These are phyloP conservation scores for Halotydeus destructor DNA, from an alignment of 1,140 invertebrate genomes.

Conservation along the genomic window DNA sequence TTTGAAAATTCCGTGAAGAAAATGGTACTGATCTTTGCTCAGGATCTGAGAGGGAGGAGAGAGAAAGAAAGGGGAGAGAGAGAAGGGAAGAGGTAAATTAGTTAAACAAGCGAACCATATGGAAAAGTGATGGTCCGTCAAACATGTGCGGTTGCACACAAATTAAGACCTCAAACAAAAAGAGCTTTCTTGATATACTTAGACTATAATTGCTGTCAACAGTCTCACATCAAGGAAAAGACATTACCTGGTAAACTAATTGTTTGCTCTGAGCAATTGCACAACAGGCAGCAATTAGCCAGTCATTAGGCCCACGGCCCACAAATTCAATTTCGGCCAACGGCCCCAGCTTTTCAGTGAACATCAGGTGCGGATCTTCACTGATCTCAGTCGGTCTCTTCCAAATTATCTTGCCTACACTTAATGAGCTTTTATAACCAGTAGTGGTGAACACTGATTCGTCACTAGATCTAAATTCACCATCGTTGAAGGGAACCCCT, in stretches of 20 bases:
- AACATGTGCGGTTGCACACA: no score
- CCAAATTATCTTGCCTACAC: slow-evolving; percentile 8
- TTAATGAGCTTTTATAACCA: slow-evolving; percentile 1
- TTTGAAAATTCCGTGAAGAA: slow-evolving; percentile 10
- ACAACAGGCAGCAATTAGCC: slow-evolving; percentile 8
- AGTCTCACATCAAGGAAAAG: neutral
- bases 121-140: no score
- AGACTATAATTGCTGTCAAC: neutral
- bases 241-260: neutral
- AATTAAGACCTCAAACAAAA: no score
- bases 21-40: slow-evolving; percentile 2
- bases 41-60: neutral
- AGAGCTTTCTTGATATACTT: no score
- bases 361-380: neutral
- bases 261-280: slow-evolving; percentile 1
- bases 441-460: neutral
- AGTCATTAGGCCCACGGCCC: slow-evolving; percentile 8
- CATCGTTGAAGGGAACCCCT: slow-evolving; percentile 8
- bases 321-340: neutral
- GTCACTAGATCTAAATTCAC: slow-evolving; percentile 5
- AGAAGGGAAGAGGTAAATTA: no score
- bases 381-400: slow-evolving; percentile 8
- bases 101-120: no score
- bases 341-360: slow-evolving; percentile 3
- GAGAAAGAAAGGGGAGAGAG: neutral